These are phyloP conservation scores for Meda fulgida DNA, from an alignment of 2,797 vertebrate species.

Conservation along the genomic window DNA sequence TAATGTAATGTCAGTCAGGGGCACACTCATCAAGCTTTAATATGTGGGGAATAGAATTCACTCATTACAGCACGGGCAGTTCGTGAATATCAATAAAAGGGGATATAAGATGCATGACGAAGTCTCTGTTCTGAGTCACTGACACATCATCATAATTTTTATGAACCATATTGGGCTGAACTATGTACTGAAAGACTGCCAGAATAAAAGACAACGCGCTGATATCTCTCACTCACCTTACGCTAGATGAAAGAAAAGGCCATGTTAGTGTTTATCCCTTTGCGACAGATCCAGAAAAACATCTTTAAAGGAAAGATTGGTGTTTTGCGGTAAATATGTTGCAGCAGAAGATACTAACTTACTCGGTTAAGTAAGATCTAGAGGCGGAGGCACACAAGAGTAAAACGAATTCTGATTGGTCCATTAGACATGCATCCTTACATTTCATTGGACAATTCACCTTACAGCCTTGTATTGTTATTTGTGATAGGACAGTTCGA, in stretches of 20 bases:
- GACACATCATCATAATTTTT: slow-evolving; percentile 41
- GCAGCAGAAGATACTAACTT: slow-evolving; percentile 8
- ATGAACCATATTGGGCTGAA: slow-evolving; percentile 12
- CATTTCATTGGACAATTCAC: slow-evolving; percentile 66
- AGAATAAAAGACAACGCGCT: neutral
- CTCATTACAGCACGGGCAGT: neutral
- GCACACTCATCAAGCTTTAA: neutral
- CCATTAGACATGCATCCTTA: neutral
- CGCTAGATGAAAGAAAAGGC: slow-evolving; percentile 75
- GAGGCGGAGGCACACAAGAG: neutral
- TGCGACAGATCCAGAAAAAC: slow-evolving; percentile 60
- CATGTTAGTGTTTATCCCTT: slow-evolving; percentile 56
- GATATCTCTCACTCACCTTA: slow-evolving; percentile 70
- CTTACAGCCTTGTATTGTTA: neutral
- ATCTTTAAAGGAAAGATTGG: slow-evolving; percentile 63
- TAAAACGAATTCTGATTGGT: slow-evolving; percentile 71
- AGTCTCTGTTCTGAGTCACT: neutral
- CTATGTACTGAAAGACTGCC: neutral
- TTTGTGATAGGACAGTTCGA: neutral
- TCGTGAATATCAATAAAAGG: neutral
- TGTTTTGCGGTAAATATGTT: slow-evolving; percentile 27
- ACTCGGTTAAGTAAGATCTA: neutral
- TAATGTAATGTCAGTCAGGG: neutral
- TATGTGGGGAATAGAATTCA: too few species aligned
- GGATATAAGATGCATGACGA: neutral